Evolutionary conservation across 2,888 invertebrate species (phyloP).

Genomic region (Tenthredo livida): DNA sequence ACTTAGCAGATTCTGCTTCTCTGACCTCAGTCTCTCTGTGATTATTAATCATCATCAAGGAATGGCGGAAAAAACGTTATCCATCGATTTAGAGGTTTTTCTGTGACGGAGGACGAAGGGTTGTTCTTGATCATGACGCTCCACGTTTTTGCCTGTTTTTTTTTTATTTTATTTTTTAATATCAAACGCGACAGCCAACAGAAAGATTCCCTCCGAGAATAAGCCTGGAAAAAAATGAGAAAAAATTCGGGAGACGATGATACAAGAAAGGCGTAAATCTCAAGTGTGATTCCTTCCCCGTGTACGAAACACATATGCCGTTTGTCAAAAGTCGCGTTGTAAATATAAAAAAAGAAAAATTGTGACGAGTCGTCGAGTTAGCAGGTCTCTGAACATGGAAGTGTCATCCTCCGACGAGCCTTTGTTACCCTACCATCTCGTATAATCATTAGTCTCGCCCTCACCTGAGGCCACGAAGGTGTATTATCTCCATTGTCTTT

Average conservation of each 20-base stretch:
- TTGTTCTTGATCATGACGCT: not conserved
- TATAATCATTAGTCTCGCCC: constrained; percentile 39
- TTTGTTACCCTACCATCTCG: constrained; percentile 39
- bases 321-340: not conserved
- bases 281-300: not conserved
- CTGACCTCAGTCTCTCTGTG: not conserved
- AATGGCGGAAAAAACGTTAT: not conserved
- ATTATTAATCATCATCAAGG: not conserved
- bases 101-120: not conserved
- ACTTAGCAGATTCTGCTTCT: not conserved
- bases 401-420: constrained; percentile 25
- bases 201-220: not conserved
- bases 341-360: not conserved
- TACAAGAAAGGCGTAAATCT: not conserved
- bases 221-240: not conserved
- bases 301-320: not conserved
- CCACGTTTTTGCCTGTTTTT: not conserved
- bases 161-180: not conserved
- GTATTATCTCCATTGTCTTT: constrained; percentile 26
- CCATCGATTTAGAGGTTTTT: not conserved
- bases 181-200: not conserved
- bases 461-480: constrained; percentile 30
- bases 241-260: not conserved
- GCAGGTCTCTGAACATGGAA: not conserved
- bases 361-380: not conserved